Base-by-base conservation (phyloP, 2,888 invertebrate species). In the Chouioia cunea region DNA sequence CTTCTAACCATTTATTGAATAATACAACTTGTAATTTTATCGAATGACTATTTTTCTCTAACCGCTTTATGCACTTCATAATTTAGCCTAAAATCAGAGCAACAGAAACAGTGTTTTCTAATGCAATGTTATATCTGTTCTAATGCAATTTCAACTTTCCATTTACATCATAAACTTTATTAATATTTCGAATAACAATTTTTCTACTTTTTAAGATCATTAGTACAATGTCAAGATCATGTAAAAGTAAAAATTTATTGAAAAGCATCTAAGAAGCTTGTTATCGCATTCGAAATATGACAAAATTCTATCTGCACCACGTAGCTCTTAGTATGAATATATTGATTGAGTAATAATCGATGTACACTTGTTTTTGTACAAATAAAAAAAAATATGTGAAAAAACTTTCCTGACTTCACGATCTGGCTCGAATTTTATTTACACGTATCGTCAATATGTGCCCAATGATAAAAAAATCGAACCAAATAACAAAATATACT, bases 341-440 rank as follows among this genome's bases (percentile, higher is more conserved):
- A n/a, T 75, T 59, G 63, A 76, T 62, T 46, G 10, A 70, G 70
- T 60, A 72, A 75, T 74, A 72, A 74, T 76, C 68, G 69, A 76
- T 76, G 71, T 74, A 75, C 70, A 77, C 73, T 67, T 76, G 71
- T 77, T 76, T 76, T 73, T 78, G 72, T 77, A 76, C 74, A 73
- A 75, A 73, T 65, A 70, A 65, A 64, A 62, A n/a, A 72, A 69
- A 72, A 65, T 53, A 73, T 53, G 23, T 12, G 46, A 65, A 65
- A 70, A 66, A 63, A 62, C 46, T 58, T 63, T 71, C 63, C 58
- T 53, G 15, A n/a, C 62, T 67, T 52, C 50, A 58, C 22, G 58
- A 66, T 43, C 56, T 65, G 59, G 36, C 65, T 60, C 43, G 14
- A 66, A 71, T 70, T 70, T 70, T 73, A 73, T 73, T 69, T 73